phyloP scores from a whole-genome alignment of 2,888 invertebrate species.

The Timandra comae region DNA sequence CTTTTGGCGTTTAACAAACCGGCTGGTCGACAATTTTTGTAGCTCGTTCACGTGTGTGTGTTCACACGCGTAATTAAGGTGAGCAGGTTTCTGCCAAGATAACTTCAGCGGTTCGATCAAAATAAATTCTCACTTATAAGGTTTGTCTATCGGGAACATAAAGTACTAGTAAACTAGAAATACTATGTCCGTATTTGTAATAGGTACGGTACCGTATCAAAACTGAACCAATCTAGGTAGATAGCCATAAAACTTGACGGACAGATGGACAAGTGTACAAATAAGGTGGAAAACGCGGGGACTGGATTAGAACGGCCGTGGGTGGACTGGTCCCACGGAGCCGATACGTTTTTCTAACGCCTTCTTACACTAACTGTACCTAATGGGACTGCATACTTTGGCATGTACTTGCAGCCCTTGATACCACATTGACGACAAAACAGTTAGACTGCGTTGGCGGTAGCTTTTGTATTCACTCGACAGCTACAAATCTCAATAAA shows the following conservation, averaged over 20 bases:
- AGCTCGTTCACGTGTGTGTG: constrained; percentile 20
- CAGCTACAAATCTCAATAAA: background rate
- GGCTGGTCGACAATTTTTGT: constrained; percentile 12
- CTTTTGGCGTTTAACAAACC: constrained; percentile 13
- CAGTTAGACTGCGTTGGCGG: constrained; percentile 1
- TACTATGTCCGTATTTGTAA: constrained; percentile 2
- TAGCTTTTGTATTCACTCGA: background rate
- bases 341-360: constrained; percentile 60
- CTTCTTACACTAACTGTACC: constrained; percentile 57
- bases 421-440: constrained; percentile 1
- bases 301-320: constrained; percentile 46
- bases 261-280: constrained; percentile 27
- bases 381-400: constrained; percentile 37
- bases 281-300: constrained; percentile 34
- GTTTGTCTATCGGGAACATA: constrained; percentile 9
- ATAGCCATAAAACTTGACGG: constrained; percentile 26
- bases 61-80: constrained; percentile 26
- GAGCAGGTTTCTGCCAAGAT: constrained; percentile 20
- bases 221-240: constrained; percentile 10
- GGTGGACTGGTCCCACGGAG: constrained; percentile 60
- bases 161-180: background rate
- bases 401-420: constrained; percentile 24
- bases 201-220: constrained; percentile 7
- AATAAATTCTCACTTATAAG: constrained; percentile 11
- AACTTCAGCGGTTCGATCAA: constrained; percentile 10